Evolutionary conservation across 2,113 vertebrate species (phyloP).

Genomic region (Thunnus thynnus): DNA sequence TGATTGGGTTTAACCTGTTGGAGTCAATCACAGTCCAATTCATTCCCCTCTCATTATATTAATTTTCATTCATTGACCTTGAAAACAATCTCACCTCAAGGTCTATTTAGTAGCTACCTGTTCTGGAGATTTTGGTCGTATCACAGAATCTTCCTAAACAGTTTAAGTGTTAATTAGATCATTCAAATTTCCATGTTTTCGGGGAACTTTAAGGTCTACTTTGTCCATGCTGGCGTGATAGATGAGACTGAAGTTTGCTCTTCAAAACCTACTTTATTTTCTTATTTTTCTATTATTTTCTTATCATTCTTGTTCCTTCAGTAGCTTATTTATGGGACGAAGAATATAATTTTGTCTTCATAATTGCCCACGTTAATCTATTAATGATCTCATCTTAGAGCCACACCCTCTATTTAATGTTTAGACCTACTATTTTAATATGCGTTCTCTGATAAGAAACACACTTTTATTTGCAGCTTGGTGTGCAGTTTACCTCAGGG

Average conservation of each 20-base stretch:
- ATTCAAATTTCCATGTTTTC: too few species aligned
- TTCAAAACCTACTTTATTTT: too few species aligned
- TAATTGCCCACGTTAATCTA: not conserved
- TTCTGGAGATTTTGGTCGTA: too few species aligned
- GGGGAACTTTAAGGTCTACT: not conserved
- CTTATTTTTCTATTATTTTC: too few species aligned
- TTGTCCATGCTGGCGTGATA: too few species aligned
- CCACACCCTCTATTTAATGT: constrained; percentile 27
- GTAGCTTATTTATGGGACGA: not conserved
- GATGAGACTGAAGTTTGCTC: not conserved
- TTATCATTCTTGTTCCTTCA: not conserved
- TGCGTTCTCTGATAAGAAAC: not conserved
- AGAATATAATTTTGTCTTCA: not conserved
- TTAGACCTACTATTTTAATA: not conserved
- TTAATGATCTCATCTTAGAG: not conserved
- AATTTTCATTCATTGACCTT: not conserved
- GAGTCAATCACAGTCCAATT: not conserved
- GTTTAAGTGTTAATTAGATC: not conserved
- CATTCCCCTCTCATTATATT: too few species aligned
- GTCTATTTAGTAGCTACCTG: not conserved
- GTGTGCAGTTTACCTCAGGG: not conserved
- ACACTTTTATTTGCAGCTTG: not conserved
- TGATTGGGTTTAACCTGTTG: not conserved
- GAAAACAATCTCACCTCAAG: not conserved
- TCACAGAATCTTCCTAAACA: not conserved